These are phyloP conservation scores for Dexiosoma caninum DNA, from an alignment of 2,888 invertebrate genomes.

Conservation along the genomic window DNA sequence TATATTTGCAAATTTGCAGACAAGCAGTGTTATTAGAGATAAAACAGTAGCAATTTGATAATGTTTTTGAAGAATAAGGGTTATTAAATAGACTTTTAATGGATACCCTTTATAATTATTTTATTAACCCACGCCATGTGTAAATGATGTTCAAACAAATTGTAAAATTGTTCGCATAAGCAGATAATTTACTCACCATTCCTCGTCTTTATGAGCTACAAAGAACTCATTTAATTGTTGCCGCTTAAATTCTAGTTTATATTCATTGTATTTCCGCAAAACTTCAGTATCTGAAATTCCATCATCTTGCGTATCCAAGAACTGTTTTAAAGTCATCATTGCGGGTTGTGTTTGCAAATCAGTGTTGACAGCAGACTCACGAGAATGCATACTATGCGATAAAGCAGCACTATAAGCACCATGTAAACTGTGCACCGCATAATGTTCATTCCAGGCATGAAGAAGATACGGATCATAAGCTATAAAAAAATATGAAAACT, in stretches of 20 bases:
- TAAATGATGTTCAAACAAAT: background rate
- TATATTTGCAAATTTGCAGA: too few relatives aligned
- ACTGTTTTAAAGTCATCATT: constrained; percentile 98
- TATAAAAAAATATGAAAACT: constrained; percentile 50
- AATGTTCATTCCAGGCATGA: constrained; percentile 77
- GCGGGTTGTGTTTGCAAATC: constrained; percentile 88
- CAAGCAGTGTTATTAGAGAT: background rate
- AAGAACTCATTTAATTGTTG: constrained; percentile 99
- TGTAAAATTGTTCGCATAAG: background rate
- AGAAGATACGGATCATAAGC: constrained; percentile 77
- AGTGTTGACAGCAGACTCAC: constrained; percentile 70
- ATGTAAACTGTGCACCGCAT: constrained; percentile 74
- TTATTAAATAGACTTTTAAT: background rate
- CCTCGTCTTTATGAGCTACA: constrained; percentile 99
- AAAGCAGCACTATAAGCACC: constrained; percentile 68
- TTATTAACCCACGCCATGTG: constrained; percentile 4
- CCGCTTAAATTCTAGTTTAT: constrained; percentile 96
- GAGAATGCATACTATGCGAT: constrained; percentile 66
- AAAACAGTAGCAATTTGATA: background rate
- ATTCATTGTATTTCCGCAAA: constrained; percentile 97
- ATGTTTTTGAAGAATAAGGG: background rate
- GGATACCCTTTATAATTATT: background rate
- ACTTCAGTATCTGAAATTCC: constrained; percentile 98
- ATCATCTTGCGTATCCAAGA: constrained; percentile 97
- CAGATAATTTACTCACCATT: constrained; percentile 87